Conservation (phyloP, 1,140 invertebrate genomes). For the Bombus turneri region DNA sequence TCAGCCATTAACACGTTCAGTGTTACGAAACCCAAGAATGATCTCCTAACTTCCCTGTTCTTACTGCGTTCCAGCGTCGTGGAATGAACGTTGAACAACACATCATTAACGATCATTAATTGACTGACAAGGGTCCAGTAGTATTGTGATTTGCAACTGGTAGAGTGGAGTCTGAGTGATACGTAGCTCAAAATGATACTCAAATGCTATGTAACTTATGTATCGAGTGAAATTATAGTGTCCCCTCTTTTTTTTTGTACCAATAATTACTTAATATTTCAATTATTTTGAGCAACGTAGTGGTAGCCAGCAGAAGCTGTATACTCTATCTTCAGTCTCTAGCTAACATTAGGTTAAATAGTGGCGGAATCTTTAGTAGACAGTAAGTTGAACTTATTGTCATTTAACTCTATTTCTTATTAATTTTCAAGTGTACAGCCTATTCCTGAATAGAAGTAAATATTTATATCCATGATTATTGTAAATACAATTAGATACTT, state of each 20-base stretch:
- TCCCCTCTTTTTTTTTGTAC: background rate
- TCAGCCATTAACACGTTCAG: slow-evolving; percentile 13
- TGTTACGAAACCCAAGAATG: background rate
- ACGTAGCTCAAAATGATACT: background rate
- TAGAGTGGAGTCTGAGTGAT: background rate
- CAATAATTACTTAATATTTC: background rate
- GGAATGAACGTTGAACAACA: background rate
- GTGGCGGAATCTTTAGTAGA: background rate
- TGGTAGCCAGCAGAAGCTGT: too few species aligned
- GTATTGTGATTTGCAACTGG: background rate
- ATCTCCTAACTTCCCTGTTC: background rate
- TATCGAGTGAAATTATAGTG: background rate
- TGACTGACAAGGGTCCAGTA: background rate
- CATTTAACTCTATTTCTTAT: background rate
- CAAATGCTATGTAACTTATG: background rate
- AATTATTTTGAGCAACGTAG: slow-evolving; percentile 1
- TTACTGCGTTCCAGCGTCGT: background rate
- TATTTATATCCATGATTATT: background rate
- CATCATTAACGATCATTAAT: background rate
- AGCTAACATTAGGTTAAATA: background rate
- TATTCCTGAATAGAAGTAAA: background rate
- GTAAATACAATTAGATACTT: slow-evolving; percentile 30
- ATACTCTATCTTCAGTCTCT: background rate
- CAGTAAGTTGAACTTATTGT: background rate
- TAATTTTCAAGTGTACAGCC: slow-evolving; percentile 8